Percentiles rank a stretch among this genome's conserved stretches.
phyloP scores from a whole-genome alignment of 2,113 vertebrate species.

The Pachypanchax playfairii region DNA sequence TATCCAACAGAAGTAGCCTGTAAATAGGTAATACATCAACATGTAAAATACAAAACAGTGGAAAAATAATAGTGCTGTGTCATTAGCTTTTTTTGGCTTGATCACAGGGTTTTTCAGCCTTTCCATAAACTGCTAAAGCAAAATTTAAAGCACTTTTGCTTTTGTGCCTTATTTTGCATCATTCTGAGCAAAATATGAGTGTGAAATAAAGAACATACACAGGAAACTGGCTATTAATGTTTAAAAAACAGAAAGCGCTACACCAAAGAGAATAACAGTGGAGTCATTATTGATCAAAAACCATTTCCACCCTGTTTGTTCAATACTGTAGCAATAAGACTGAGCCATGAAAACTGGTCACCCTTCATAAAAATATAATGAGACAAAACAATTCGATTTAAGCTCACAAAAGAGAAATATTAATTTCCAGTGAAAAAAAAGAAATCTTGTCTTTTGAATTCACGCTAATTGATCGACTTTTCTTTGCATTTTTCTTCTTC shows the following conservation, averaged over 20 bases:
- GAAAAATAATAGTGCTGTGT: slow-evolving; percentile 59
- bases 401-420: slow-evolving; percentile 31
- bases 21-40: slow-evolving; percentile 65
- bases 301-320: not conserved
- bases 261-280: slow-evolving; percentile 2
- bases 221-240: not conserved
- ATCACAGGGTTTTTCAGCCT: slow-evolving; percentile 16
- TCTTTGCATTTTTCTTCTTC: slow-evolving; percentile 46
- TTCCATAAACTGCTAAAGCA: slow-evolving; percentile 32
- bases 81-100: slow-evolving; percentile 52
- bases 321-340: not conserved
- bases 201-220: not conserved
- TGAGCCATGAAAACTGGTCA: not conserved
- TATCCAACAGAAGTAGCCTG: slow-evolving; percentile 50
- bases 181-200: slow-evolving; percentile 1
- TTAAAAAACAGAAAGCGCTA: slow-evolving; percentile 16
- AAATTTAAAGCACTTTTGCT: slow-evolving; percentile 12
- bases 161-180: slow-evolving; percentile 14
- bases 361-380: not conserved
- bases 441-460: slow-evolving; percentile 43
- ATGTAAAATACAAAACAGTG: slow-evolving; percentile 52
- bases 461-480: slow-evolving; percentile 53
- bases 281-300: slow-evolving; percentile 34
- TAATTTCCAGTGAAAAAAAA: slow-evolving; percentile 31
- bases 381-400: slow-evolving; percentile 36